Conservation (phyloP, 2,888 invertebrate species). For the Ornithoptera alexandrae region DNA sequence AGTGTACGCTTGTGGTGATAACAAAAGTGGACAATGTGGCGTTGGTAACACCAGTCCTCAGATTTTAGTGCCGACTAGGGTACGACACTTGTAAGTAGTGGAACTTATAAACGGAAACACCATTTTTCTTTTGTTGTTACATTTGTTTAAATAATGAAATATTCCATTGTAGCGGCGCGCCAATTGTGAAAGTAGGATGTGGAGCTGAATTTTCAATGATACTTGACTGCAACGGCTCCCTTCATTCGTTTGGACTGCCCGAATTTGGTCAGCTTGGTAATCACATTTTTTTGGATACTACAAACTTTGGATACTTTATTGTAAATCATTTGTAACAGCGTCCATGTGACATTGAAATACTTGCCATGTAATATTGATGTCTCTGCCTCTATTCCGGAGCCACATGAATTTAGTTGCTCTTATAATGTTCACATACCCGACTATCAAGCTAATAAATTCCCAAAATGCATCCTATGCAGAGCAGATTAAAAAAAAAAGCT, state of each 20-base stretch:
- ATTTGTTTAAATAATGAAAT: background rate
- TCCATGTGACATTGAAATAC: too few species aligned
- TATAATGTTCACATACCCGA: too few species aligned
- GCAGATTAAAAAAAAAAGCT: too few species aligned
- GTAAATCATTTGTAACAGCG: too few species aligned
- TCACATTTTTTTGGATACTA: background rate
- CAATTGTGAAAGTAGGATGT: slow-evolving; percentile 92
- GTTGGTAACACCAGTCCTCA: slow-evolving; percentile 84
- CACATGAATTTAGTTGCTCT: too few species aligned
- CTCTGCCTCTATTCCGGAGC: too few species aligned
- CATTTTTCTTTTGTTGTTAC: background rate
- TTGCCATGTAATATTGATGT: too few species aligned
- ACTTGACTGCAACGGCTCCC: slow-evolving; percentile 91
- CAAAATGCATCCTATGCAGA: too few species aligned
- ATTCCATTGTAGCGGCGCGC: slow-evolving; percentile 83
- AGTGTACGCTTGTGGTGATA: slow-evolving; percentile 94
- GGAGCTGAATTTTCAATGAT: slow-evolving; percentile 97
- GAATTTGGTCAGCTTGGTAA: slow-evolving; percentile 92
- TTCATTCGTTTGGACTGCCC: slow-evolving; percentile 95
- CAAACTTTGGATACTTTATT: too few species aligned
- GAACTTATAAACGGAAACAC: background rate
- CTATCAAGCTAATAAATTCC: too few species aligned
- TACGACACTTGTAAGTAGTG: slow-evolving; percentile 79
- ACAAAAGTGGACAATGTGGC: slow-evolving; percentile 95
- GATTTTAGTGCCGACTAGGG: slow-evolving; percentile 78